Evolutionary conservation across 2,113 vertebrate genomes (phyloP), one percentile per base, ranked within the genome.

Genomic region (Craseonycteris thonglongyai): DNA sequence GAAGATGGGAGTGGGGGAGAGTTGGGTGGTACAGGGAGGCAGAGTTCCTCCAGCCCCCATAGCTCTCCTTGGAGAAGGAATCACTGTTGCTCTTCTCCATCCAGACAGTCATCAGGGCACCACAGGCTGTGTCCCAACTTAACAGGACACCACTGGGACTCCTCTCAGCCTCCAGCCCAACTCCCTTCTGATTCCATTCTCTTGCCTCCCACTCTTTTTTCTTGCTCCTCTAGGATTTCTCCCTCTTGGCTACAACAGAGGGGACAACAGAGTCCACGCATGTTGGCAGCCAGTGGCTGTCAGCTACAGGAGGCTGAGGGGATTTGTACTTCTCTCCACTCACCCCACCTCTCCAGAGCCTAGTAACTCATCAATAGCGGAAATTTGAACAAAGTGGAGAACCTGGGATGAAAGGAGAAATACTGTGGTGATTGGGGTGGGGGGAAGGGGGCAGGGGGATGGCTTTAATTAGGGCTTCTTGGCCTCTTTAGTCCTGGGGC

Each of bases 401-500:
- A 96, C 96, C 95, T 88, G 96, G 95, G 97, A 98, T 97, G 93
- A 97, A 97, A 97, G 97, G 92, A 94, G 95, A 72, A 95, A 89
- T 30, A 66, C 94, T 66, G 95, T 1, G 19, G 93, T 96, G 96
- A 96, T 96, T 0, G 1, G 96, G 90, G 96, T 93, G 97, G 97
- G 96, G 96, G 72, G 40, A 72, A 95, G 96, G 96, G 98, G 84
- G 96, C 84, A 81, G 91, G 97, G 97, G 97, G 98, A 97, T 98
- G 97, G 97, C 98, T 98, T 98, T 98, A 98, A 98, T 98, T 98
- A 98, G 98, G 96, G 97, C 96, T 98, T 93, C 97, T 98, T 97
- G 97, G 97, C 97, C 97, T 98, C 97, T 98, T 98, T 98, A 96
- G 98, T 98, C 97, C 97, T 88, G 94, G 97, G 94, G 97, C 97